Percentiles rank a stretch among this genome's conserved stretches.
These are phyloP conservation scores for Brachymystax lenok DNA, from an alignment of 2,797 vertebrate species.

Conservation along the genomic window DNA sequence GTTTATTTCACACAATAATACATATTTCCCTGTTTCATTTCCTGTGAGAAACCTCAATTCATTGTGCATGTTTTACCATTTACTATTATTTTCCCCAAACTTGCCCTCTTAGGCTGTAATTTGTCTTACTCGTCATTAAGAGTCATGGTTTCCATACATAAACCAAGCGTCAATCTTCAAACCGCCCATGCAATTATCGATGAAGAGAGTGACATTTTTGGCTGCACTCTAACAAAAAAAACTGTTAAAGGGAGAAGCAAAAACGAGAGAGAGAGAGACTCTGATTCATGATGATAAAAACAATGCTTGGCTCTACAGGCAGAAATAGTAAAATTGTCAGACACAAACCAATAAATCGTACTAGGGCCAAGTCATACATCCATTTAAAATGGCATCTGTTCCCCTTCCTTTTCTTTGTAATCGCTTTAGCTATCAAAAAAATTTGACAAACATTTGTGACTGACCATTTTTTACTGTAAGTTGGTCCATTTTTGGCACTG, in stretches of 20 bases:
- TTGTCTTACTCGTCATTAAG: conserved; percentile 5
- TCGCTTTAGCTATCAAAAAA: conserved; percentile 41
- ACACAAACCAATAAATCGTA: conserved; percentile 41
- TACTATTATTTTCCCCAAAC: not conserved
- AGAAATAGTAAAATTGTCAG: conserved; percentile 22
- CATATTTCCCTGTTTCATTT: conserved; percentile 13
- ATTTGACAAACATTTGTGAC: conserved; percentile 8
- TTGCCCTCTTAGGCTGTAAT: not conserved
- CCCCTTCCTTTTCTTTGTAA: conserved; percentile 34
- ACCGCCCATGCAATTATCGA: conserved; percentile 31
- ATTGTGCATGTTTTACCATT: conserved; percentile 18
- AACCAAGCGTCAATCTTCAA: conserved; percentile 26
- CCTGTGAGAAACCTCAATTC: conserved; percentile 12
- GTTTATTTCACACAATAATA: not conserved
- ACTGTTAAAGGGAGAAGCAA: not conserved
- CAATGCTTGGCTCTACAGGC: not conserved
- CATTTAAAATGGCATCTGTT: conserved; percentile 42
- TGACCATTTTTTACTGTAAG: conserved; percentile 16
- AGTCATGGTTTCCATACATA: conserved; percentile 39
- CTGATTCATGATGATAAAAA: not conserved
- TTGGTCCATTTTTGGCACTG: conserved; percentile 12
- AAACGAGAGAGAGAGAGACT: not conserved
- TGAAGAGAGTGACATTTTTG: conserved; percentile 25
- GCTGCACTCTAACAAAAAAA: conserved; percentile 31
- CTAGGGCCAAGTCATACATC: conserved; percentile 39